phyloP scores from a whole-genome alignment of 1,140 invertebrate genomes.

The Araneus ventricosus region DNA sequence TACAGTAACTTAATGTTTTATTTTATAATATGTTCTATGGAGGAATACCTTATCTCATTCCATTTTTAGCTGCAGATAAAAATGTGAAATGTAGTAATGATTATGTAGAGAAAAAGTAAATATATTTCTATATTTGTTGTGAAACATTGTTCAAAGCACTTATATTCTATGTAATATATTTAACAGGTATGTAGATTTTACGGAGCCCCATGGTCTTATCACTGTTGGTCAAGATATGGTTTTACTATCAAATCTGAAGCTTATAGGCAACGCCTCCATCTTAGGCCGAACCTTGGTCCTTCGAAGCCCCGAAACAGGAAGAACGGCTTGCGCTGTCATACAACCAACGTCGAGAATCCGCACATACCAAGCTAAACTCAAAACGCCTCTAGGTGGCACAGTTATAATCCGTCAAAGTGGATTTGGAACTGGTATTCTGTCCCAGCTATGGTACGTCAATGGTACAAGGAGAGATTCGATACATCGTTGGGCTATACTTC shows the following conservation, averaged over 20 bases:
- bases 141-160: too few species aligned
- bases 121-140: too few species aligned
- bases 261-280: constrained; percentile 73
- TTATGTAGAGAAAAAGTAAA: too few species aligned
- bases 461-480: constrained; percentile 74
- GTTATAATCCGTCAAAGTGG: constrained; percentile 74
- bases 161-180: too few species aligned
- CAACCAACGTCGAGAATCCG: constrained; percentile 75
- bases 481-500: constrained; percentile 74
- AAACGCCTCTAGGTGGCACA: constrained; percentile 67
- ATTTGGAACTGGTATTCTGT: constrained; percentile 72
- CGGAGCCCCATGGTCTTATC: constrained; percentile 74
- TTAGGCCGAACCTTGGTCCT: constrained; percentile 77
- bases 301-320: constrained; percentile 74
- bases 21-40: too few species aligned
- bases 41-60: too few species aligned
- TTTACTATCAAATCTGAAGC: constrained; percentile 71
- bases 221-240: constrained; percentile 75
- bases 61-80: too few species aligned
- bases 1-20: too few species aligned
- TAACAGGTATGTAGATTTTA: constrained; percentile 76
- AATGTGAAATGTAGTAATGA: too few species aligned
- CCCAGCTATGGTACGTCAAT: constrained; percentile 75
- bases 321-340: constrained; percentile 76
- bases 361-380: constrained; percentile 73